Percentiles rank a stretch among this genome's conserved stretches.
phyloP scores from a whole-genome alignment of 2,888 invertebrate genomes.

The Sinotaia quadrata region DNA sequence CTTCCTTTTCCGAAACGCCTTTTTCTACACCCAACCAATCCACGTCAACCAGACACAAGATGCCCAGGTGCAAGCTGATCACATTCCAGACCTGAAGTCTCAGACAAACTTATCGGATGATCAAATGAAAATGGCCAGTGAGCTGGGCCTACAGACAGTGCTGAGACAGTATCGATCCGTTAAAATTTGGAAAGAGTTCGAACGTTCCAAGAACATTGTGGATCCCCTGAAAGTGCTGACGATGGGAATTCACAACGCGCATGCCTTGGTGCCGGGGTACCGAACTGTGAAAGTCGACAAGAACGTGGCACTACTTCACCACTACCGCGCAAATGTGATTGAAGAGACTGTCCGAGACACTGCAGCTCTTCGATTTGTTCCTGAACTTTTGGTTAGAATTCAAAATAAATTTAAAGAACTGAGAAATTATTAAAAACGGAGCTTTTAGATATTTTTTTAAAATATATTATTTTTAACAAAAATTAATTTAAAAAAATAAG shows the following conservation, averaged over 20 bases:
- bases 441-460: too few species aligned
- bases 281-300: background rate
- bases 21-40: background rate
- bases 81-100: background rate
- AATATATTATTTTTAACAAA: too few species aligned
- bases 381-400: too few species aligned
- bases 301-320: background rate
- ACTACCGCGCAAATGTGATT: too few species aligned
- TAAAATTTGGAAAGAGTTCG: background rate
- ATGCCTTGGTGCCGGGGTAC: background rate
- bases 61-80: too few species aligned
- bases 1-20: background rate
- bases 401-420: too few species aligned
- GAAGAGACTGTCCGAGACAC: too few species aligned
- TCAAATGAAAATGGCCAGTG: background rate
- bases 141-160: background rate
- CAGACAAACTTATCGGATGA: background rate
- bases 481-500: too few species aligned
- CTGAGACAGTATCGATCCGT: background rate
- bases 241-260: background rate
- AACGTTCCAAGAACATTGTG: background rate
- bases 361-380: too few species aligned
- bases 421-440: too few species aligned
- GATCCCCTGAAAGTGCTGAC: background rate
- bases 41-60: background rate